Percentiles rank a stretch among this genome's conserved stretches.
phyloP scores from a whole-genome alignment of 2,113 vertebrate species.

The Charadrius vociferus region DNA sequence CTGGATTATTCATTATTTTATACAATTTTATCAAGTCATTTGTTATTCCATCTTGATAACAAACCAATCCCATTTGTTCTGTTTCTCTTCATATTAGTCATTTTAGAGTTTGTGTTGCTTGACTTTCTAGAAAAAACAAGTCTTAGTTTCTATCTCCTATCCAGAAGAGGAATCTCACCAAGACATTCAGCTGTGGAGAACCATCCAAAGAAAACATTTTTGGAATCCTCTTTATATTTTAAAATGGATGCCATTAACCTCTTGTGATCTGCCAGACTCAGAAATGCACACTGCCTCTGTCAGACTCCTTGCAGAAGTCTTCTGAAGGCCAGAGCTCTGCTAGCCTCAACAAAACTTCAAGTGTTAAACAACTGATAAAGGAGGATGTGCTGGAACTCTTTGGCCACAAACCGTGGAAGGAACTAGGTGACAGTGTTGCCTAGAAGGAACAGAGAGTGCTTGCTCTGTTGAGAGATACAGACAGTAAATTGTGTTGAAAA shows the following conservation, averaged over 20 bases:
- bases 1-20: not conserved
- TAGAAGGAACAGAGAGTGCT: too few relatives aligned
- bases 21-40: not conserved
- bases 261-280: not conserved
- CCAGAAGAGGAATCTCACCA: not conserved
- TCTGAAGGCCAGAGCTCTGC: too few relatives aligned
- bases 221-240: not conserved
- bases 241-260: not conserved
- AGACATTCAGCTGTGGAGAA: not conserved
- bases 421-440: too few relatives aligned
- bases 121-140: not conserved
- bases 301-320: not conserved
- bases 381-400: too few relatives aligned
- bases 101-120: not conserved
- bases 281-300: not conserved
- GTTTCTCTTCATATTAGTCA: not conserved
- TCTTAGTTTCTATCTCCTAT: not conserved
- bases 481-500: too few relatives aligned
- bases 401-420: too few relatives aligned
- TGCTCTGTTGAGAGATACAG: too few relatives aligned
- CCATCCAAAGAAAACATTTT: not conserved
- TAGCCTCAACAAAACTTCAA: too few relatives aligned
- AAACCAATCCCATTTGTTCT: not conserved
- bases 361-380: too few relatives aligned
- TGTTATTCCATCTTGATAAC: not conserved